Conservation (phyloP, 1,140 invertebrate genomes). For the Procambarus clarkii region DNA sequence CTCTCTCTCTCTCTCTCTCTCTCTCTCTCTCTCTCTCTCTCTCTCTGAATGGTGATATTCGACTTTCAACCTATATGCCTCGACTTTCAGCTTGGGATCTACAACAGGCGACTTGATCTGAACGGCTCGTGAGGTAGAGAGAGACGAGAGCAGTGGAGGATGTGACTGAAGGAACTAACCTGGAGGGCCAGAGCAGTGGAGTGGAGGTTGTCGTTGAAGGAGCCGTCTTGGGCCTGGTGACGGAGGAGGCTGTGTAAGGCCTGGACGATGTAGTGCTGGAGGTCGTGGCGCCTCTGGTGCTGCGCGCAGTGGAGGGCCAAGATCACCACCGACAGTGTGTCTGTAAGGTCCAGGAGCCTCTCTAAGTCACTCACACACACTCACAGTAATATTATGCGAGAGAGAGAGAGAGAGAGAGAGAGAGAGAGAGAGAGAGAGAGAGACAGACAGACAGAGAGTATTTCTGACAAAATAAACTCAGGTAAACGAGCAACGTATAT, state of each 20-base stretch:
- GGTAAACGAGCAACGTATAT: too few relatives aligned
- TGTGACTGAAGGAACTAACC: conserved; percentile 76
- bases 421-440: conserved; percentile 24
- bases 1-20: conserved; percentile 35
- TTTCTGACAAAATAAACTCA: too few relatives aligned
- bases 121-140: too few relatives aligned
- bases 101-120: too few relatives aligned
- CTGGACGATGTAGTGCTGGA: conserved; percentile 85
- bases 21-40: background rate
- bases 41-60: background rate
- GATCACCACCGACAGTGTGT: conserved; percentile 89
- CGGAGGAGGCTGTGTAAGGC: conserved; percentile 85
- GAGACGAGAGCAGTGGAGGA: too few relatives aligned
- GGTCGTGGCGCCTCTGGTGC: conserved; percentile 86
- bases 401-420: conserved; percentile 29
- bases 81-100: background rate
- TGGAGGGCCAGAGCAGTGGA: conserved; percentile 88
- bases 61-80: too few relatives aligned
- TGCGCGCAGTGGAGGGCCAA: conserved; percentile 89
- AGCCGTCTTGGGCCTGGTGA: conserved; percentile 86
- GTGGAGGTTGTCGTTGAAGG: conserved; percentile 85
- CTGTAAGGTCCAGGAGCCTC: conserved; percentile 78
- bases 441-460: conserved; percentile 19
- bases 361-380: too few relatives aligned
- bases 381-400: too few relatives aligned